phyloP scores from a whole-genome alignment of 2,113 vertebrate genomes.

The Syngnathus floridae region DNA sequence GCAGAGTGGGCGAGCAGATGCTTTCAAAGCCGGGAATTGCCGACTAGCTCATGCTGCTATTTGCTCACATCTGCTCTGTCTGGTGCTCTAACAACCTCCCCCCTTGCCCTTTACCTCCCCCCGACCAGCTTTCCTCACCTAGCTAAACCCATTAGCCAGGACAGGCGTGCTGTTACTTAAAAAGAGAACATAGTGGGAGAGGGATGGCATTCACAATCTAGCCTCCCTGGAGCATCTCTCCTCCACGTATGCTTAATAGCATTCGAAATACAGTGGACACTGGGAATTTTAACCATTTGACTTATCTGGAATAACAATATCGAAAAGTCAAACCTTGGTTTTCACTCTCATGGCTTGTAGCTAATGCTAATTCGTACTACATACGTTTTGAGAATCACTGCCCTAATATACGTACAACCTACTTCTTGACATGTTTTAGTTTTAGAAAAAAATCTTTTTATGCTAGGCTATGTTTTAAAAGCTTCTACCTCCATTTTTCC shows the following conservation, averaged over 20 bases:
- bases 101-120: slow-evolving; percentile 18
- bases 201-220: slow-evolving; percentile 15
- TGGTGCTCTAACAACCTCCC: slow-evolving; percentile 41
- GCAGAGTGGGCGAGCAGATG: slow-evolving; percentile 41
- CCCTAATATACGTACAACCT: too few species aligned
- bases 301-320: neutral
- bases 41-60: slow-evolving; percentile 23
- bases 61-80: slow-evolving; percentile 51
- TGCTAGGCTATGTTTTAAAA: too few species aligned
- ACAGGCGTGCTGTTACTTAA: slow-evolving; percentile 39
- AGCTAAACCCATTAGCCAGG: slow-evolving; percentile 55
- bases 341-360: neutral
- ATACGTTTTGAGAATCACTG: too few species aligned
- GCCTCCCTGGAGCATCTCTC: slow-evolving; percentile 23
- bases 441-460: too few species aligned
- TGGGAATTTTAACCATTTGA: neutral
- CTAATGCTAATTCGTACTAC: neutral
- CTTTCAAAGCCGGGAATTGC: slow-evolving; percentile 21
- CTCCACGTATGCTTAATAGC: slow-evolving; percentile 23
- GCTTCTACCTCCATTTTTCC: neutral
- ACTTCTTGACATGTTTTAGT: too few species aligned
- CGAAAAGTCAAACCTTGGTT: neutral
- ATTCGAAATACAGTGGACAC: slow-evolving; percentile 6
- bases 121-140: slow-evolving; percentile 31
- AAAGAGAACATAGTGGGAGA: slow-evolving; percentile 18